Evolutionary conservation across 2,797 vertebrate genomes (phyloP).

Genomic region (Sternarchorhynchus goeldii): DNA sequence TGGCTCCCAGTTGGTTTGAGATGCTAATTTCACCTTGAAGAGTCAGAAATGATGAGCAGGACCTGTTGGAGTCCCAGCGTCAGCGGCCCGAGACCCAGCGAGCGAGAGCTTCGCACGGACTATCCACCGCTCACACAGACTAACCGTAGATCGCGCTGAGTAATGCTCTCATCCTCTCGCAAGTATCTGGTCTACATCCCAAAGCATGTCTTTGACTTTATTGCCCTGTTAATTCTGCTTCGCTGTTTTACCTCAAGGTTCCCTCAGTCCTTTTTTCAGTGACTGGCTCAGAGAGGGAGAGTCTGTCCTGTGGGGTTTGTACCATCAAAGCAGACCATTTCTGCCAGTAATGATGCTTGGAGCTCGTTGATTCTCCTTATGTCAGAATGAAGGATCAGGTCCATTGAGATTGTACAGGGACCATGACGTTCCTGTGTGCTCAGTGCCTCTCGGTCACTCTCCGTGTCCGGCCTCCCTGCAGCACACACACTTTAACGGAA

Average conservation of each 20-base stretch:
- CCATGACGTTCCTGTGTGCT: slow-evolving; percentile 51
- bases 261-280: slow-evolving; percentile 32
- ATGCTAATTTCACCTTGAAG: slow-evolving; percentile 48
- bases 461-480: slow-evolving; percentile 16
- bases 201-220: slow-evolving; percentile 45
- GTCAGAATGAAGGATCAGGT: slow-evolving; percentile 58
- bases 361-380: slow-evolving; percentile 56
- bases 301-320: slow-evolving; percentile 43
- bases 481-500: slow-evolving; percentile 49
- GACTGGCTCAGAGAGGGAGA: slow-evolving; percentile 28
- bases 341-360: slow-evolving; percentile 53
- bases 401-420: slow-evolving; percentile 47
- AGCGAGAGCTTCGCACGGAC: slow-evolving; percentile 8
- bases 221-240: slow-evolving; percentile 15
- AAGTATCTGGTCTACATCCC: slow-evolving; percentile 27
- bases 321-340: slow-evolving; percentile 43
- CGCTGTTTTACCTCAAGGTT: slow-evolving; percentile 18
- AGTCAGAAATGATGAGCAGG: slow-evolving; percentile 32
- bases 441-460: slow-evolving; percentile 32
- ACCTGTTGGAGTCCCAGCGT: slow-evolving; percentile 19
- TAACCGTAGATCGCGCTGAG: slow-evolving; percentile 18
- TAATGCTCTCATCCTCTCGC: slow-evolving; percentile 39
- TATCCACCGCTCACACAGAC: slow-evolving; percentile 11
- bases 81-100: neutral
- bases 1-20: slow-evolving; percentile 28